Percentiles rank a stretch among this genome's conserved stretches.
Conservation (phyloP, 2,113 vertebrate genomes). For the Uropsilus gracilis region DNA sequence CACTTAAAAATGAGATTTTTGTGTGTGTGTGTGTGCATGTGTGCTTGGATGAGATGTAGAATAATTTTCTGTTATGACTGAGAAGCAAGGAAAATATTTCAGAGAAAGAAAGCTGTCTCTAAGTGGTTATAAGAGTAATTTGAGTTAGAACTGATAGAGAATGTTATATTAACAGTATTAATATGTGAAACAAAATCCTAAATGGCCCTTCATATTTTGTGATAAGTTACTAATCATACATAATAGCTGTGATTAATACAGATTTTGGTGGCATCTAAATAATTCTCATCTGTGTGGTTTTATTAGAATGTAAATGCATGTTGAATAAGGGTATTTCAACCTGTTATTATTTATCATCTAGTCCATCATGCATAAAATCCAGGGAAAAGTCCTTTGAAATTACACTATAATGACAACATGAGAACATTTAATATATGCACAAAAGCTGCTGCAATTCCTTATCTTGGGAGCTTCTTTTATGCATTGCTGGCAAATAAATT, state of each 20-base stretch:
- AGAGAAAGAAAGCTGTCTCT: slow-evolving; percentile 60
- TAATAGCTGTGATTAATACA: background rate
- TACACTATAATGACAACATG: background rate
- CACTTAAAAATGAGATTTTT: slow-evolving; percentile 64
- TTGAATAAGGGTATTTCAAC: background rate
- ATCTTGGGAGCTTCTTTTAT: slow-evolving; percentile 32
- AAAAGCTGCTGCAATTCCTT: slow-evolving; percentile 34
- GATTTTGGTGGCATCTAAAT: slow-evolving; percentile 20
- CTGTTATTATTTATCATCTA: slow-evolving; percentile 21
- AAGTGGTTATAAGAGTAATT: slow-evolving; percentile 43
- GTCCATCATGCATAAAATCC: background rate
- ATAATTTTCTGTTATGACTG: slow-evolving; percentile 72
- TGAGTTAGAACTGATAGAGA: background rate
- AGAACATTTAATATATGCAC: background rate
- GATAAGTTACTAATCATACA: background rate
- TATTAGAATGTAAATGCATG: slow-evolving; percentile 24
- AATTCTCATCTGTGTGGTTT: background rate
- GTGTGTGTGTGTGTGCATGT: slow-evolving; percentile 57
- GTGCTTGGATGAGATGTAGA: slow-evolving; percentile 69
- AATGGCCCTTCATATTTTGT: background rate
- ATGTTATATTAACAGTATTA: slow-evolving; percentile 64
- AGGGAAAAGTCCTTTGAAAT: slow-evolving; percentile 22
- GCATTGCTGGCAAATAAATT: slow-evolving; percentile 32
- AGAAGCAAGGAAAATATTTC: slow-evolving; percentile 63
- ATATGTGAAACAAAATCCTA: slow-evolving; percentile 45